Base-by-base conservation (phyloP, 2,113 vertebrate genomes). In the Pungitius pungitius region DNA sequence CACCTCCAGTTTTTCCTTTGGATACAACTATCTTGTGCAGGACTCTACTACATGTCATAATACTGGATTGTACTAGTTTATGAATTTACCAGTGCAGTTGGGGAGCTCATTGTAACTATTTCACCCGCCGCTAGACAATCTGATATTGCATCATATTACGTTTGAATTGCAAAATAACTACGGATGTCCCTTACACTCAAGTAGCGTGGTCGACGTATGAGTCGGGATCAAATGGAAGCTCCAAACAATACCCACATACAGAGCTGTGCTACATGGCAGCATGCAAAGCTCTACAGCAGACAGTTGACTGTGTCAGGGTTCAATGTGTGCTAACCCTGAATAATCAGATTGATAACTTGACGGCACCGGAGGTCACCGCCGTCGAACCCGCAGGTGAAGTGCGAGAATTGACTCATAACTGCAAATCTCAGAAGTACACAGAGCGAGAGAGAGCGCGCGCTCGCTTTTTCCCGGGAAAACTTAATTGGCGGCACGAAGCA, bases 401-500 rank as follows among this genome's bases (percentile, higher is more conserved):
- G 30, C 30, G 60, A 8, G 27, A 52, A 73, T 14, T 78, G 65
- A 73, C 58, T 86, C 47, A 59, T 57, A 78, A 75, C 61, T 55
- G 71, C 52, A 62, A 37, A 72, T 69, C 73, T 84, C 79, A 85
- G 55, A 76, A 59, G 71, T 45, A 61, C 65, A 78, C 51, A 62
- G 71, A 55, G 54, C 67, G 6, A 55, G 54, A 69, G 54, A 69
- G 63, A 56, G 75, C 61, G 71, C 58, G 56, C 20, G 78, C 75
- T 77, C 74, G 37, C 78, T 87, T 80, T 87, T 84, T 90, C 80
- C 56, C 42, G 75, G n/a, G 89, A 26, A 54, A 87, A 88, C 82
- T 85, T 92, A 86, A 92, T 91, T 91, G 91, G 84, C 57, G 67
- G 81, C 65, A 87, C 88, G 87, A 86, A 84, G 82, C 85, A 86